A percentile compares a stretch with the other conserved stretches of the same genome.
Conservation (phyloP, 2,888 invertebrate species). For the Ectemnius cavifrons region DNA sequence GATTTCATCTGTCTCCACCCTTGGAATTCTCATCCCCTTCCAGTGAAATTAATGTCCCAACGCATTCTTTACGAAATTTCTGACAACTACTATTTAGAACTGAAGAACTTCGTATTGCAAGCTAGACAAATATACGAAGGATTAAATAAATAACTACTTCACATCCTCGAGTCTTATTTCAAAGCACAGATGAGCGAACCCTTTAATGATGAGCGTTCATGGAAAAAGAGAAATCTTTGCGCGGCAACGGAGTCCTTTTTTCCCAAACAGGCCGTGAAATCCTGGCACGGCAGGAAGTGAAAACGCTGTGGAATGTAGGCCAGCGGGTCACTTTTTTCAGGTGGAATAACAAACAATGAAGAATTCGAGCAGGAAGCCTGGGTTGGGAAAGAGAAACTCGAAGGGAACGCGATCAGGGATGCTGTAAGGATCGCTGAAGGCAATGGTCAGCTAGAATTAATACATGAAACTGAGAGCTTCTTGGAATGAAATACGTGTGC, state of each 20-base stretch:
- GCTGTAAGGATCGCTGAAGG: not conserved
- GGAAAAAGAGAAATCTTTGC: slow-evolving; percentile 36
- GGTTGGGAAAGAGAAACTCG: not conserved
- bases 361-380: slow-evolving; percentile 5
- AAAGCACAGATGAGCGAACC: not conserved
- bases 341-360: slow-evolving; percentile 41
- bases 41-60: too few relatives aligned
- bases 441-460: not conserved
- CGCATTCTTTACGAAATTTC: not conserved
- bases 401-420: not conserved
- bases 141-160: not conserved
- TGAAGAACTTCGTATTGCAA: not conserved
- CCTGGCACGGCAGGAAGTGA: slow-evolving; percentile 41
- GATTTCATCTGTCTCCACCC: not conserved
- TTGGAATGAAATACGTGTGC: too few relatives aligned
- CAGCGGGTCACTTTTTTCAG: slow-evolving; percentile 43
- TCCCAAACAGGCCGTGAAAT: slow-evolving; percentile 29
- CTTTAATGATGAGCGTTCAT: not conserved
- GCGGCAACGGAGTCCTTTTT: slow-evolving; percentile 17
- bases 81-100: not conserved
- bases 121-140: not conserved
- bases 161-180: not conserved
- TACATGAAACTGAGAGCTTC: not conserved
- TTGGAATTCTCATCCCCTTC: too few relatives aligned
- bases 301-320: slow-evolving; percentile 51